Base-by-base conservation (phyloP, 2,888 invertebrate genomes). In the Volucella inflata region DNA sequence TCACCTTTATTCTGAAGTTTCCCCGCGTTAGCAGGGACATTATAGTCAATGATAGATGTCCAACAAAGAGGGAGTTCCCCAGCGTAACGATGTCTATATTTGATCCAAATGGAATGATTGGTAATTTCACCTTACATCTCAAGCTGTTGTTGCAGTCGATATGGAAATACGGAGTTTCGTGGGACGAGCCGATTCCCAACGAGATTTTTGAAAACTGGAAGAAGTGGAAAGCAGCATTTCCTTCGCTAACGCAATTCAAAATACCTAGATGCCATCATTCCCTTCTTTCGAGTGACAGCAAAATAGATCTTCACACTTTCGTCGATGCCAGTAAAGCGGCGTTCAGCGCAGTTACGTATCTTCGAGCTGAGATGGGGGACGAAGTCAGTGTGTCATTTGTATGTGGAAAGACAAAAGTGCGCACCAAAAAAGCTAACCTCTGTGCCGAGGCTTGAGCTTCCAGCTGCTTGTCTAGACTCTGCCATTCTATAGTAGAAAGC, bases 371-470 rank as follows among this genome's bases (percentile, higher is more conserved):
- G n/a, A n/a, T n/a, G n/a, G n/a, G n/a, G n/a, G n/a, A n/a, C n/a
- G n/a, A n/a, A n/a, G n/a, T n/a, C n/a, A n/a, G n/a, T n/a, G n/a
- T n/a, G n/a, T n/a, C 75, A 0, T 53, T 80, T 8, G 16, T 79
- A n/a, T n/a, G 12, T 14, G 57, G 65, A 17, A 78, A 72, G 17
- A 53, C 55, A 8, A 48, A 14, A n/a, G 17, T 62, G 62, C 16
- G 71, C 71, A 0, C 78, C 64, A 11, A 36, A 16, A 8, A 72
- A 65, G 4, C n/a, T 59, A 2, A 50, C 42, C 12, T 80, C 74
- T 1, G 36, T 67, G 14, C 74, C 74, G 11, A 64, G 79, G 3
- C 64, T 78, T 11, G 78, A 78, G 14, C 62, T 78, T 2, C 70
- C 62, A 40, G 50, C 78, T 11, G 78, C 78, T 9, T 21, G 57